Evolutionary conservation across 2,797 vertebrate species (phyloP), one percentile per base, ranked within the genome.

Genomic region (Picus viridis): DNA sequence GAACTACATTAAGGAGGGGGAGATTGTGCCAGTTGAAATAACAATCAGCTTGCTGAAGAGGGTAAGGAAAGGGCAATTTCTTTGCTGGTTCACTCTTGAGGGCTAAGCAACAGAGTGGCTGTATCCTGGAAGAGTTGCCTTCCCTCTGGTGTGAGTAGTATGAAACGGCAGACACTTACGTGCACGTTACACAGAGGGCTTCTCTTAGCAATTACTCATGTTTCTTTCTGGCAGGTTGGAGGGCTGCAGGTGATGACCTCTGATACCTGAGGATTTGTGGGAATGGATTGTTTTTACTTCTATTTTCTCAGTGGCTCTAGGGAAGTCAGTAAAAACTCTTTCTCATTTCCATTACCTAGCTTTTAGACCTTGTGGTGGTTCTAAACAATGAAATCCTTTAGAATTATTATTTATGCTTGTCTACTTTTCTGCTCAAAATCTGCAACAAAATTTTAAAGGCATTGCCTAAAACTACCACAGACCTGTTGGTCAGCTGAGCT

Each of bases 11-110:
- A 99, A 98, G 93, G 99, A 99, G 56, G 99, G 99, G 62, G 98
- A 98, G 97, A 99, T 99, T 7, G 99, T 99, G 41, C 99, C 99
- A 0, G 99, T 99, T 88, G 98, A 99, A 95, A 99, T 99, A 97
- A 99, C 99, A 87, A 99, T 99, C 98, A 98, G 98, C 92, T 96
- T 99, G 90, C 97, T 99, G 63, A 98, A 94, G 93, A 98, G 98
- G 99, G 99, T 99, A 97, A 94, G 98, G 61, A 73, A 69, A 89
- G 49, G 73, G 34, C 53, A 62, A 2, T 87, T 93, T 88, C 59
- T 49, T 76, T 79, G 73, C 53, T 64, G 58, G 16, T 73, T 88
- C 49, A 19, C 27, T 83, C 34, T 22, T 85, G 73, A 32, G 83
- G 76, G 19, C n/a, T 61, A 43, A 86, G 53, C 30, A 62, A 14